Conservation (phyloP, 2,888 invertebrate genomes). For the Eilema griseolum region DNA sequence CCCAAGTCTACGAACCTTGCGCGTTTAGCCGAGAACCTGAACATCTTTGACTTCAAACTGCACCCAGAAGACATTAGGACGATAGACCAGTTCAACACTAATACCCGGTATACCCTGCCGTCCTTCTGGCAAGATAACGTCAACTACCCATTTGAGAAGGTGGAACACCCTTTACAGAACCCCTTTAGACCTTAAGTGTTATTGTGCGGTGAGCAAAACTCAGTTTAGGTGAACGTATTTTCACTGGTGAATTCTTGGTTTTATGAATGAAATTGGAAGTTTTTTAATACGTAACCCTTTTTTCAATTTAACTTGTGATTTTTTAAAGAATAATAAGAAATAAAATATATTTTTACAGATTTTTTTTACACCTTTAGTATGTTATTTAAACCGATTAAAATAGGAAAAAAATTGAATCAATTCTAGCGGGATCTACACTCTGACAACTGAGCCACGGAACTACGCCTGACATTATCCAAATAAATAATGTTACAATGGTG, state of each 20-base stretch:
- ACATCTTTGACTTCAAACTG: slow-evolving; percentile 76
- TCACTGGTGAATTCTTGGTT: not conserved
- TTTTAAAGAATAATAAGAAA: too few species aligned
- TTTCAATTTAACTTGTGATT: too few species aligned
- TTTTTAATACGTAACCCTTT: not conserved
- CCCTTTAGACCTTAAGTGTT: slow-evolving; percentile 56
- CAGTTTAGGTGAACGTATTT: not conserved
- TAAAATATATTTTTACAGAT: too few species aligned
- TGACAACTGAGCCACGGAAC: too few species aligned
- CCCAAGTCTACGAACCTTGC: slow-evolving; percentile 68
- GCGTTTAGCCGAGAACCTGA: slow-evolving; percentile 70
- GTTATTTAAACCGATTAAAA: too few species aligned
- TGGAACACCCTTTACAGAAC: slow-evolving; percentile 62
- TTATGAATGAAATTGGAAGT: too few species aligned
- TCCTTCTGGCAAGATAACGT: slow-evolving; percentile 80
- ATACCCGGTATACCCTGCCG: slow-evolving; percentile 66
- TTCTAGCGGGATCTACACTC: too few species aligned
- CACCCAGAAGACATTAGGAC: slow-evolving; percentile 62
- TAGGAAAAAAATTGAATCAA: too few species aligned
- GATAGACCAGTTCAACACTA: slow-evolving; percentile 60
- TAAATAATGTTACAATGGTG: too few species aligned
- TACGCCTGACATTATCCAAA: too few species aligned
- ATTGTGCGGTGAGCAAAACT: not conserved
- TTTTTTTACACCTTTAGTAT: too few species aligned
- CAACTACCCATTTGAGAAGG: slow-evolving; percentile 76